Percentiles rank a stretch among this genome's conserved stretches.
Evolutionary conservation across 2,113 vertebrate species (phyloP).

Genomic region (Progne subis): DNA sequence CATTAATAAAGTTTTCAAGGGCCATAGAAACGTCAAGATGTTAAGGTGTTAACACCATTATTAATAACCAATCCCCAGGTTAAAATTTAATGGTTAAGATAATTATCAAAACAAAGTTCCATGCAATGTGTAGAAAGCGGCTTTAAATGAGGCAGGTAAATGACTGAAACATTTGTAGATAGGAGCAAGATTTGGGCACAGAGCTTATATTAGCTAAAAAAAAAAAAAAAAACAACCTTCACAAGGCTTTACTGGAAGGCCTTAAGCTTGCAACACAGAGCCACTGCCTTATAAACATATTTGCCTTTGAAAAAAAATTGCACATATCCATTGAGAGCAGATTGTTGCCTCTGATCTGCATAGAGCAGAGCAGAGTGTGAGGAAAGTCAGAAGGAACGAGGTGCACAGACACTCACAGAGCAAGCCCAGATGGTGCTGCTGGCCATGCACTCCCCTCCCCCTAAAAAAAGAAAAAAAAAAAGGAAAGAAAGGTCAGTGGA

Average conservation of each 20-base stretch:
- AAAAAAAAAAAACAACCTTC: background rate
- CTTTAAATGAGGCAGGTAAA: background rate
- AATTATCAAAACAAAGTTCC: background rate
- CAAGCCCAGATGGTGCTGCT: background rate
- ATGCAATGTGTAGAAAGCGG: background rate
- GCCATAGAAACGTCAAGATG: background rate
- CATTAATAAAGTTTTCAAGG: background rate
- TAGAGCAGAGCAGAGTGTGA: background rate
- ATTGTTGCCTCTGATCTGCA: background rate
- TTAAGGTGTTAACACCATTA: background rate
- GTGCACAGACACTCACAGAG: background rate
- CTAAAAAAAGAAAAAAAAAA: background rate
- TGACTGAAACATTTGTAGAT: background rate
- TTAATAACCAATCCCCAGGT: background rate
- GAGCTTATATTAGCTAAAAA: background rate
- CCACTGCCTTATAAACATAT: background rate
- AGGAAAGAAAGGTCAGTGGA: background rate
- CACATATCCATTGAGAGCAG: background rate
- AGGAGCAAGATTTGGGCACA: background rate
- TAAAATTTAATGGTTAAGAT: background rate
- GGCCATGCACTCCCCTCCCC: background rate
- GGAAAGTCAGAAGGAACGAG: background rate
- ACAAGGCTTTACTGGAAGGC: background rate
- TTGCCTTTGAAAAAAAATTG: background rate
- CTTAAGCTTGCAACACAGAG: background rate